Evolutionary conservation across 2,797 vertebrate genomes (phyloP).

Genomic region (Nyctalus aviator): DNA sequence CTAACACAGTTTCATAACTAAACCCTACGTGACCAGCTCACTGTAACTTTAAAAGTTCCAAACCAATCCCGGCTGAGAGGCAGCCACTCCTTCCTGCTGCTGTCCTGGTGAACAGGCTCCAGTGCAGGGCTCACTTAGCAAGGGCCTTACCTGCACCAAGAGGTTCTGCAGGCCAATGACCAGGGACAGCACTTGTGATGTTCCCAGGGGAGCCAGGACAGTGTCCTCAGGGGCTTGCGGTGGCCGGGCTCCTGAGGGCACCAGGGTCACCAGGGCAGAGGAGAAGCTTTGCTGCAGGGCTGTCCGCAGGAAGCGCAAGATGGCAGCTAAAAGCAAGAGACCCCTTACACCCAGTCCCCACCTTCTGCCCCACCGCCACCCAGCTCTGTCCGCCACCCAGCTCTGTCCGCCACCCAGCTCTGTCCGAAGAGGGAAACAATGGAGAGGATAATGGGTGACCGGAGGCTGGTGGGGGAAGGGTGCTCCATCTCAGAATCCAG

Average conservation of each 20-base stretch:
- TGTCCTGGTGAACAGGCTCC: neutral
- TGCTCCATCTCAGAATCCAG: neutral
- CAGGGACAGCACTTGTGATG: conserved; percentile 87
- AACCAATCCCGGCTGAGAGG: neutral
- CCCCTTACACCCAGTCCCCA: neutral
- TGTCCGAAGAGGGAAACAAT: neutral
- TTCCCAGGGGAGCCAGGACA: conserved; percentile 90
- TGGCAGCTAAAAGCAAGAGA: conserved; percentile 88
- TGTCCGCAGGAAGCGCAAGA: conserved; percentile 91
- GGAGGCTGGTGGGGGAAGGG: neutral
- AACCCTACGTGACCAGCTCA: neutral
- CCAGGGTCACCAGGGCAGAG: conserved; percentile 89
- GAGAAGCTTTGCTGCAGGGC: conserved; percentile 90
- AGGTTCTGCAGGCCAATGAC: conserved; percentile 91
- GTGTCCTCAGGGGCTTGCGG: conserved; percentile 85
- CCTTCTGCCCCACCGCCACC: neutral
- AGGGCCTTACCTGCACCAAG: conserved; percentile 88
- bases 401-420: neutral
- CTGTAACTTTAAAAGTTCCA: neutral
- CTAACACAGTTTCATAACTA: too few relatives aligned
- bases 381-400: neutral
- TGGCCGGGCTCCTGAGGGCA: conserved; percentile 75
- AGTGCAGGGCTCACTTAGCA: neutral
- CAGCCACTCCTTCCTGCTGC: neutral
- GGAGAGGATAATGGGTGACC: neutral